Evolutionary conservation across 2,888 invertebrate species (phyloP).

Genomic region (Hoplodrina ambigua): DNA sequence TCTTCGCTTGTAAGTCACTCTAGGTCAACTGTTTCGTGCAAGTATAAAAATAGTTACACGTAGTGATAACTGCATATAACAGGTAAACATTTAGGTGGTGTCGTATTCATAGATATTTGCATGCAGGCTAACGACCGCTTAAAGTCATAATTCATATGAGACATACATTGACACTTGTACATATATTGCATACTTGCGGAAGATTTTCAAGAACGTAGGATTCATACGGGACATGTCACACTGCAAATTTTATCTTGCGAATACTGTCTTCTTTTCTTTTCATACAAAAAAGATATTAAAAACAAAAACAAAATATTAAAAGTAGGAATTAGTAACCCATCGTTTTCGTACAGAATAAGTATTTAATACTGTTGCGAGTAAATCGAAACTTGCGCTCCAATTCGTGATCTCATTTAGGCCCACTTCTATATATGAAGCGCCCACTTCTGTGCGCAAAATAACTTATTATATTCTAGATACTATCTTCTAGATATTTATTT

Average conservation of each 20-base stretch:
- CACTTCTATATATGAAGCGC: no score
- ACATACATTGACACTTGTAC: constrained; percentile 29
- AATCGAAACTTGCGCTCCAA: no score
- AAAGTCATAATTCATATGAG: constrained; percentile 51
- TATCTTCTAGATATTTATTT: no score
- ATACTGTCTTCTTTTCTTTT: neutral
- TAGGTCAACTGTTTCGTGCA: constrained; percentile 2
- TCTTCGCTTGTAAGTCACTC: neutral
- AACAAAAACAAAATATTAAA: no score
- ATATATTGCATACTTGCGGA: constrained; percentile 44
- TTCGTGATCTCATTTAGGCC: no score
- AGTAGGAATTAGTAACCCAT: no score
- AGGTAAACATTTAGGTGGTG: constrained; percentile 27
- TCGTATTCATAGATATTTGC: constrained; percentile 48
- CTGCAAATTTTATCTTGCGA: constrained; percentile 28
- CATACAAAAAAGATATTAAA: neutral
- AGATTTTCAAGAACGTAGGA: constrained; percentile 52
- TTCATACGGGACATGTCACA: constrained; percentile 39
- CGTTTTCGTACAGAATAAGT: no score
- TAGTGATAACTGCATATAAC: constrained; percentile 7
- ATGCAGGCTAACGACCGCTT: constrained; percentile 54
- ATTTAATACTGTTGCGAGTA: no score
- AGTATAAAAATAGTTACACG: constrained; percentile 16
- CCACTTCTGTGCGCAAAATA: no score
- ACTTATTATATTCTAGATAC: no score